These are phyloP conservation scores for Hippoglossus stenolepis DNA, from an alignment of 2,113 vertebrate genomes.

Conservation along the genomic window DNA sequence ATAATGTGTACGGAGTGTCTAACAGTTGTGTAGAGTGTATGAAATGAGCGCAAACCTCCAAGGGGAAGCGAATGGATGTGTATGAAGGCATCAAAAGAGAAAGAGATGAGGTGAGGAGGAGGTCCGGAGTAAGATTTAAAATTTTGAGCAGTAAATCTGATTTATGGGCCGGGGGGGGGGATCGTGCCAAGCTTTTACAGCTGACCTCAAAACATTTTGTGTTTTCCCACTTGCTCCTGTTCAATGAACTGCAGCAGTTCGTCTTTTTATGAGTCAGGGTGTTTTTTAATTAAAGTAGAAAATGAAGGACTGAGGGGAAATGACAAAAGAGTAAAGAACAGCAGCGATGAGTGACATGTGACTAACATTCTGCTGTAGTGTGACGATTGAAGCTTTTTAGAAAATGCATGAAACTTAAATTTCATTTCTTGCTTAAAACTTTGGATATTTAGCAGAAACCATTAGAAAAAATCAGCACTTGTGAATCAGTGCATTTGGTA, in stretches of 20 bases:
- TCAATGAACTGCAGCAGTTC: background rate
- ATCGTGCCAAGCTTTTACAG: constrained; percentile 39
- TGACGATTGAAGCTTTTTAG: constrained; percentile 23
- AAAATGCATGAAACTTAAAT: constrained; percentile 26
- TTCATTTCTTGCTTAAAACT: too few relatives aligned
- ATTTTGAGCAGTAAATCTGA: constrained; percentile 24
- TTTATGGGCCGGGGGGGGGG: background rate
- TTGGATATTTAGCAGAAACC: constrained; percentile 27
- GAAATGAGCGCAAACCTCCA: constrained; percentile 47
- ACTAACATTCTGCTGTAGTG: background rate
- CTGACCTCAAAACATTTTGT: constrained; percentile 34
- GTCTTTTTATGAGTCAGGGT: background rate
- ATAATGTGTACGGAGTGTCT: constrained; percentile 24
- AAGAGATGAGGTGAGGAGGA: constrained; percentile 13
- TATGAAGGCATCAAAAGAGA: constrained; percentile 31
- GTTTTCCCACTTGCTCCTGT: constrained; percentile 1
- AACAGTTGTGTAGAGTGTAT: constrained; percentile 2
- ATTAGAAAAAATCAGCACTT: constrained; percentile 26
- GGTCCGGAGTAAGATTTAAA: constrained; percentile 35
- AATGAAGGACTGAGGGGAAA: background rate
- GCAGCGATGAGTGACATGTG: background rate
- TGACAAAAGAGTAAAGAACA: constrained; percentile 8
- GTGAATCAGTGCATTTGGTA: constrained; percentile 22
- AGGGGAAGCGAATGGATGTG: constrained; percentile 23
- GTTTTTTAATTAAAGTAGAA: constrained; percentile 8